phyloP scores from a whole-genome alignment of 2,113 vertebrate genomes.

The Cyprinodon brontotheroides region DNA sequence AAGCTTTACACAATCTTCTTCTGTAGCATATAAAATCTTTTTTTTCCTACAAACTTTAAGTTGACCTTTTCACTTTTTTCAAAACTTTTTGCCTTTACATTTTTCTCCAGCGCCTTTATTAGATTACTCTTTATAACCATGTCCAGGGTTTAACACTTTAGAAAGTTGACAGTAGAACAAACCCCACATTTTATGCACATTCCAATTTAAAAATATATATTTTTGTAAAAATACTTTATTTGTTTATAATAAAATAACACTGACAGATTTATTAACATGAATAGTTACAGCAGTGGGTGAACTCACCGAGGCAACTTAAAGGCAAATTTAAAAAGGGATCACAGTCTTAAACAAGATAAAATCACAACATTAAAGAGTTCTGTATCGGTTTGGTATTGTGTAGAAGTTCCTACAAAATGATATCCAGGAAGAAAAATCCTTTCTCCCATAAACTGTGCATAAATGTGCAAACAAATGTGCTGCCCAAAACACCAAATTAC shows the following conservation, averaged over 20 bases:
- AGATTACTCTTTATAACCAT: not conserved
- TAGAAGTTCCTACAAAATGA: not conserved
- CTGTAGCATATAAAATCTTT: not conserved
- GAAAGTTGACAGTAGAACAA: not conserved
- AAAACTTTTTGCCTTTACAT: not conserved
- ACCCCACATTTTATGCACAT: not conserved
- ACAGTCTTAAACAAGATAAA: not conserved
- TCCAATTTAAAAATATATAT: not conserved
- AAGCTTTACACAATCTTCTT: not conserved
- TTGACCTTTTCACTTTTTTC: not conserved
- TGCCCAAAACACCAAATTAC: not conserved
- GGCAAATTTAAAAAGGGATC: not conserved
- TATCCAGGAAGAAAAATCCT: not conserved
- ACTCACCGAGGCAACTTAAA: not conserved
- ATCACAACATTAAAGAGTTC: not conserved
- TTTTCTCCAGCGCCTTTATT: not conserved
- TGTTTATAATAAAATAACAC: not conserved
- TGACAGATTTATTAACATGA: not conserved
- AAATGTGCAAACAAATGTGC: not conserved
- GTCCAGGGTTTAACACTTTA: not conserved
- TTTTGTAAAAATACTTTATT: not conserved
- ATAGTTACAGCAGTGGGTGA: not conserved
- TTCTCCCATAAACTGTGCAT: not conserved
- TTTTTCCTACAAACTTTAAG: not conserved
- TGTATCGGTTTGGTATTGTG: not conserved